These are phyloP conservation scores for Varanus komodoensis DNA, from an alignment of 2,113 vertebrate genomes.

Conservation along the genomic window DNA sequence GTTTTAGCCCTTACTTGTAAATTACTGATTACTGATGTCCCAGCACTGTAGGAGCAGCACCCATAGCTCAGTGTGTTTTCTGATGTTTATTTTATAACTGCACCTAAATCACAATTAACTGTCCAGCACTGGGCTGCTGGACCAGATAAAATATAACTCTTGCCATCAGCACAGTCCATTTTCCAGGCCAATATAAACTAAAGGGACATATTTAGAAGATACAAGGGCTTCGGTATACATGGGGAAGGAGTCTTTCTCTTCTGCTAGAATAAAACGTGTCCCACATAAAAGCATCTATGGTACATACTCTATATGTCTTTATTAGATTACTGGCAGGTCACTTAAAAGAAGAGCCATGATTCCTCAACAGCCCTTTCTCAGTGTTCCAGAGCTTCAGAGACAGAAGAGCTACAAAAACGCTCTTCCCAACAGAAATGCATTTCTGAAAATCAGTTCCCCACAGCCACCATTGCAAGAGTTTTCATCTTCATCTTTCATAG, in stretches of 20 bases:
- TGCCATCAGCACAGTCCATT: constrained; percentile 53
- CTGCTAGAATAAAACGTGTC: constrained; percentile 23
- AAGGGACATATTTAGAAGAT: constrained; percentile 45
- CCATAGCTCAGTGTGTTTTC: constrained; percentile 50
- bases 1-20: constrained; percentile 32
- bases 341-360: constrained; percentile 11
- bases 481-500: constrained; percentile 21
- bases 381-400: constrained; percentile 48
- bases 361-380: constrained; percentile 44
- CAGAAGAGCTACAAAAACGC: constrained; percentile 68
- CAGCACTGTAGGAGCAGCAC: constrained; percentile 3
- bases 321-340: constrained; percentile 4
- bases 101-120: constrained; percentile 62
- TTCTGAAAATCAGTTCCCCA: constrained; percentile 53
- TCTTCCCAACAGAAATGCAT: constrained; percentile 65
- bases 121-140: constrained; percentile 40
- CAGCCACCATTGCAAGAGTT: constrained; percentile 22
- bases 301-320: constrained; percentile 30
- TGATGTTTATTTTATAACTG: constrained; percentile 69
- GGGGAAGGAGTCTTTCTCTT: constrained; percentile 48
- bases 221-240: constrained; percentile 43
- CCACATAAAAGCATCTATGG: background rate
- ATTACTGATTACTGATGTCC: constrained; percentile 25
- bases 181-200: constrained; percentile 50
- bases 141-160: constrained; percentile 51